Base-by-base conservation (phyloP, 2,113 vertebrate genomes). In the Lepisosteus oculatus region DNA sequence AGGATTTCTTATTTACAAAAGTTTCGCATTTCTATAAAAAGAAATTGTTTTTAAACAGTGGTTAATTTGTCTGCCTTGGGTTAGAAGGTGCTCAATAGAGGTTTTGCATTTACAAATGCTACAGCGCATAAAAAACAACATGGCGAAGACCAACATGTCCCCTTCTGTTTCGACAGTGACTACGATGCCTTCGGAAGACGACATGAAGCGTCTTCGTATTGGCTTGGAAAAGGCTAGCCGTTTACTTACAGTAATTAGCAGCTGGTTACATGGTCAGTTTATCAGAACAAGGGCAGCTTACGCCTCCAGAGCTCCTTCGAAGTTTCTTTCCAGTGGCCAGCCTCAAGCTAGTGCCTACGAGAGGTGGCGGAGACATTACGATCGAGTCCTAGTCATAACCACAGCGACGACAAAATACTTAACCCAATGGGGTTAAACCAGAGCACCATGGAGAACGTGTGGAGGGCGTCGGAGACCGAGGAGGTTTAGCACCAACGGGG, bases 401-500 rank as follows among this genome's bases (percentile, higher is more conserved):
- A 61, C 74, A 68, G 78, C 69, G n/a, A 59, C 47, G 45, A 62
- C 74, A 70, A 62, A 72, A 65, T 82, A 2, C 29, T 29, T 29
- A 29, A 81, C 80, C 75, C 70, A 4, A 59, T 65, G 29, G 69
- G 77, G 74, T 77, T 84, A 70, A 69, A 72, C 79, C 59, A 17
- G 85, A 87, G 85, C 85, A 89, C 82, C 85, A 73, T 77, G 75
- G 4, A 69, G 74, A 67, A 78, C 75, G 45, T 71, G 41, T 78
- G 76, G 43, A 66, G 64, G 74, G 74, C 75, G 61, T 70, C 43
- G 69, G 55, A 81, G 76, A 79, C 79, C 66, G 69, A 75, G 6
- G 41, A 8, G 54, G 0, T 51, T 76, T 85, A 90, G 88, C 88
- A 90, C 85, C 88, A 84, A 74, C 78, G 76, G 70, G 17, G 56